Evolutionary conservation across 1,140 invertebrate genomes (phyloP), one percentile per base, ranked within the genome.

Genomic region (Tribolium madens): DNA sequence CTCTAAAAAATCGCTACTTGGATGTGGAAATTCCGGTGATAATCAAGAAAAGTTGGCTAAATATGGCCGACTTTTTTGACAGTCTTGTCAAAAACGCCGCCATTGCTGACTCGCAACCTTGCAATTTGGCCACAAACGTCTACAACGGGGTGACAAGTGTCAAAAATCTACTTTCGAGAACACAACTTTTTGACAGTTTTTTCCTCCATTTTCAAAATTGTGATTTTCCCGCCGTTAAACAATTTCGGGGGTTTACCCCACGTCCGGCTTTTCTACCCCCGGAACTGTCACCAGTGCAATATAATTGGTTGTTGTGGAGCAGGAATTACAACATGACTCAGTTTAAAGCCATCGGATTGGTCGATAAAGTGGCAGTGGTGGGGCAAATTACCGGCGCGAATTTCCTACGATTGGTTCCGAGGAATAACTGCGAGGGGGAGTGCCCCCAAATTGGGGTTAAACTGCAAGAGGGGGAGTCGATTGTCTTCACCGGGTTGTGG

Each of bases 121-220:
- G 84, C 74, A 78, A 80, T 18, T 46, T 84, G 6, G 70, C 73
- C 0, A 83, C 80, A 1, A 84, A 83, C 71, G 50, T 81, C 1
- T 15, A 77, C 46, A 80, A 77, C 12, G 75, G 26, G 0, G 10
- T 10, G 5, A 15, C 46, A 15, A 74, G n/a, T 15, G 15, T 79
- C 1, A 60, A 69, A 15, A 48, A 75, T 26, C 15, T 84, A 0
- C 13, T 83, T 9, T 10, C 73, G n/a, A 81, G 79, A 36, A 60
- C 53, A 0, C 2, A 76, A n/a, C 18, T 73, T 5, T 81, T 81
- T 7, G 89, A 91, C 0, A 91, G 91, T 78, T 95, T 93, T 91
- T 96, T 94, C 84, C 90, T 94, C 1, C 93, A 95, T 80, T 95
- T 94, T 90, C 93, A 95, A 86, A 96, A 96, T 83, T 96, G 95